phyloP scores from a whole-genome alignment of 2,113 vertebrate genomes.

The Hystrix cristata region DNA sequence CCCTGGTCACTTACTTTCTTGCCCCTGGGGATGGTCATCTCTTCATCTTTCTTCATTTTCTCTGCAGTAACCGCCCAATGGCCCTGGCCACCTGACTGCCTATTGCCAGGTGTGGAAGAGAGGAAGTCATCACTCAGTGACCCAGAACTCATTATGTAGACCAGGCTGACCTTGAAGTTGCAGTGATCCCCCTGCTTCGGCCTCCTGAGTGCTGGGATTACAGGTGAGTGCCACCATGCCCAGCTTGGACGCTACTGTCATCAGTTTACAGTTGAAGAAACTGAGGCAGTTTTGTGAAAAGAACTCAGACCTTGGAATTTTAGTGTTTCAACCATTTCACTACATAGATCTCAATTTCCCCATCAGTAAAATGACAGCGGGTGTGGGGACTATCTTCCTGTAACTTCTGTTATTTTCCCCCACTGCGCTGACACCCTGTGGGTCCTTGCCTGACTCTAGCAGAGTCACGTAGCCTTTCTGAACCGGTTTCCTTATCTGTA shows the following conservation, averaged over 20 bases:
- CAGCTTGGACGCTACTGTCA: neutral
- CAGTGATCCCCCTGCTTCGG: no score
- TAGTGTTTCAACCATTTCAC: neutral
- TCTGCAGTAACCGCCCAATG: rapidly evolving
- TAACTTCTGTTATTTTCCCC: neutral
- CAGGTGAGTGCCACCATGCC: no score
- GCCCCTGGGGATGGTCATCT: rapidly evolving
- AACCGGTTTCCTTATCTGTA: neutral
- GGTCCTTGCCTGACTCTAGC: neutral
- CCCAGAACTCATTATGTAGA: no score
- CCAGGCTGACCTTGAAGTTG: no score
- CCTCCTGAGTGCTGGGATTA: no score
- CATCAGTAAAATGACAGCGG: neutral
- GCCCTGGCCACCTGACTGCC: neutral
- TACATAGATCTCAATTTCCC: neutral
- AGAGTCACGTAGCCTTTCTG: neutral
- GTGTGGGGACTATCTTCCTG: neutral
- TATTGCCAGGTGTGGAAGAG: neutral
- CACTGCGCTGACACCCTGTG: neutral
- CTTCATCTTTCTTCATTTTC: neutral
- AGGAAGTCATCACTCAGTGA: neutral
- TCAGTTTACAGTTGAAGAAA: neutral
- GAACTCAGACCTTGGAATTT: neutral
- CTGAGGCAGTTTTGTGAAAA: neutral
- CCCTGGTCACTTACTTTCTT: no score